Evolutionary conservation across 2,888 invertebrate species (phyloP).

Genomic region (Eupithecia dodoneata): DNA sequence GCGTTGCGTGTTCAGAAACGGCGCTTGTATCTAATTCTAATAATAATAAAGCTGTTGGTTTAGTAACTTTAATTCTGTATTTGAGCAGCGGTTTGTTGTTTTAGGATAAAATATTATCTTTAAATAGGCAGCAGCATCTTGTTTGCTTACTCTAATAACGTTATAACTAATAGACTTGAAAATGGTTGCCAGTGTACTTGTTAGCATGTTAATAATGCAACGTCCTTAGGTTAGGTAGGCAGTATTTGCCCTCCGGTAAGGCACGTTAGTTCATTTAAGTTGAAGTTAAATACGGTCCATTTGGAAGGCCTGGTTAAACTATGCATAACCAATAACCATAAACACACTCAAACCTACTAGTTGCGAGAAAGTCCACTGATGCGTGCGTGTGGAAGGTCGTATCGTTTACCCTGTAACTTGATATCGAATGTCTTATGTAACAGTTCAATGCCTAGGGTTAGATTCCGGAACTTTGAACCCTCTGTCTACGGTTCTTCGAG

Average conservation of each 20-base stretch:
- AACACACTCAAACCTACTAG: constrained; percentile 34
- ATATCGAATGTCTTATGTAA: constrained; percentile 74
- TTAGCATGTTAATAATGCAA: constrained; percentile 4
- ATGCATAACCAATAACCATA: constrained; percentile 27
- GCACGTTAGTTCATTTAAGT: neutral
- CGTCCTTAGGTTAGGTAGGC: neutral
- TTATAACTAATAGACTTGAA: constrained; percentile 8
- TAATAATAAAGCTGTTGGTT: constrained; percentile 38
- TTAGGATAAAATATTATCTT: constrained; percentile 22
- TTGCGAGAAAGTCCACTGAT: constrained; percentile 66
- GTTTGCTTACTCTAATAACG: constrained; percentile 11
- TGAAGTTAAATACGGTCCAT: neutral
- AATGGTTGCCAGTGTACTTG: constrained; percentile 5
- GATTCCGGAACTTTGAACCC: constrained; percentile 58
- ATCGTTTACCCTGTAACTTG: constrained; percentile 74
- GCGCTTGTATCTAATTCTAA: constrained; percentile 38
- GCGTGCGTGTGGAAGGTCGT: constrained; percentile 75
- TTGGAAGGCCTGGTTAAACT: constrained; percentile 7
- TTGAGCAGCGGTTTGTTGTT: constrained; percentile 18
- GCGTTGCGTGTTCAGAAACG: constrained; percentile 51
- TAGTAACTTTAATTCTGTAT: constrained; percentile 21
- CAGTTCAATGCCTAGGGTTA: constrained; percentile 59
- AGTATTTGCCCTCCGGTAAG: neutral
- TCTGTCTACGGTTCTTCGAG: constrained; percentile 48
- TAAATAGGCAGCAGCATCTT: constrained; percentile 10